Conservation (phyloP, 2,888 invertebrate genomes). For the Drosophila pseudotalamancana region DNA sequence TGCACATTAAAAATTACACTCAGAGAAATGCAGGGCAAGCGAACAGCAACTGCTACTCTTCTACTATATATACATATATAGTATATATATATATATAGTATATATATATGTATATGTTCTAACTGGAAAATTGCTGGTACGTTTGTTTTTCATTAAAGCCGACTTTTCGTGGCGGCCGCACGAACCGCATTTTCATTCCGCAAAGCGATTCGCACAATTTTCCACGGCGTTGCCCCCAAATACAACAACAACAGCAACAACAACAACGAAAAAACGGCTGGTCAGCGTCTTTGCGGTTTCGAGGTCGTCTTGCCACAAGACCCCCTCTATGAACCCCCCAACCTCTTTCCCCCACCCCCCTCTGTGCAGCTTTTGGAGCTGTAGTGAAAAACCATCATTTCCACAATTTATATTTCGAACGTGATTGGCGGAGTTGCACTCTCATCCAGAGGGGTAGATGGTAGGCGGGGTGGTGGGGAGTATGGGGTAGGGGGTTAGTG, state of each 20-base stretch:
- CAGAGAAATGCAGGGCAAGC: constrained; percentile 48
- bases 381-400: constrained; percentile 82
- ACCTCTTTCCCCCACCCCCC: background rate
- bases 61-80: background rate
- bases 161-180: constrained; percentile 60
- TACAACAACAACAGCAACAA: background rate
- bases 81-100: constrained; percentile 10
- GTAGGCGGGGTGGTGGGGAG: background rate
- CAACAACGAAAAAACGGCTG: constrained; percentile 12
- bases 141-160: constrained; percentile 75
- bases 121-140: constrained; percentile 76
- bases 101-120: constrained; percentile 42
- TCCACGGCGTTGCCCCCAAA: constrained; percentile 65
- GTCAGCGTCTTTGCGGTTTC: constrained; percentile 70
- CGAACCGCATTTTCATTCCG: constrained; percentile 76
- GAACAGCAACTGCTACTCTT: background rate
- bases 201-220: constrained; percentile 74
- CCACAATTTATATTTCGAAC: constrained; percentile 84
- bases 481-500: constrained; percentile 3
- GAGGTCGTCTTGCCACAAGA: constrained; percentile 47
- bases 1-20: constrained; percentile 70
- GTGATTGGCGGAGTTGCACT: constrained; percentile 76
- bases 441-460: background rate
- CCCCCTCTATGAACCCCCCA: background rate
- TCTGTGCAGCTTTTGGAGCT: no score